phyloP scores from a whole-genome alignment of 2,888 invertebrate genomes.

The Zele albiditarsus region DNA sequence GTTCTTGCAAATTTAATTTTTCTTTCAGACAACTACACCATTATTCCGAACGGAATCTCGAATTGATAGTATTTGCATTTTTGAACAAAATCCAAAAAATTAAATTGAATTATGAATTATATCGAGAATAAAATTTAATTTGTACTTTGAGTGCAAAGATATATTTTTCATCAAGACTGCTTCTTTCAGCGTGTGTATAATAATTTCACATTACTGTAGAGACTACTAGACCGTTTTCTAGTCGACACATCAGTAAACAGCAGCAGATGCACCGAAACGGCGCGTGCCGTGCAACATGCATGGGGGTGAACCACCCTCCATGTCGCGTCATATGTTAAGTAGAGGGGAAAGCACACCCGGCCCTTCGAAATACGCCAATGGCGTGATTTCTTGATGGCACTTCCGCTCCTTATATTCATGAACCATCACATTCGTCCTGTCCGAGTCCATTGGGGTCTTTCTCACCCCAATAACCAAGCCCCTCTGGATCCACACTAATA shows the following conservation, averaged over 20 bases:
- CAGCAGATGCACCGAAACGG: conserved; percentile 61
- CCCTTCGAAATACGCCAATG: conserved; percentile 43
- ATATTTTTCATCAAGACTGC: too few relatives aligned
- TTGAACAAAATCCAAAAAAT: too few relatives aligned
- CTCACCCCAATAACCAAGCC: conserved; percentile 7
- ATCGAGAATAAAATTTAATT: too few relatives aligned
- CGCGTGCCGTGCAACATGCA: neutral
- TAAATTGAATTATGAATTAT: too few relatives aligned
- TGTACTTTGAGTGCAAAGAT: too few relatives aligned
- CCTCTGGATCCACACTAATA: conserved; percentile 2
- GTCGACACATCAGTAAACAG: neutral
- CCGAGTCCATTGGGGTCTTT: conserved; percentile 1
- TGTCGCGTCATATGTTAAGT: conserved; percentile 18
- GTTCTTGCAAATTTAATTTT: too few relatives aligned
- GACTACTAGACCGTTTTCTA: neutral
- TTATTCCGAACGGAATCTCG: too few relatives aligned
- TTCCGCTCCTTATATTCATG: conserved; percentile 42
- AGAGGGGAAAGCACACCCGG: conserved; percentile 47
- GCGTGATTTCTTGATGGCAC: conserved; percentile 52
- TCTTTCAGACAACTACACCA: too few relatives aligned
- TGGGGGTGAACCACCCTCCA: conserved; percentile 13
- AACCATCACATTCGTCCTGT: conserved; percentile 5
- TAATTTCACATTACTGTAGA: too few relatives aligned
- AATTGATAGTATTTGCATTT: too few relatives aligned
- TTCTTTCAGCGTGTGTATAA: too few relatives aligned